These are phyloP conservation scores for Yponomeuta sedellus DNA, from an alignment of 2,888 invertebrate genomes.

Conservation along the genomic window DNA sequence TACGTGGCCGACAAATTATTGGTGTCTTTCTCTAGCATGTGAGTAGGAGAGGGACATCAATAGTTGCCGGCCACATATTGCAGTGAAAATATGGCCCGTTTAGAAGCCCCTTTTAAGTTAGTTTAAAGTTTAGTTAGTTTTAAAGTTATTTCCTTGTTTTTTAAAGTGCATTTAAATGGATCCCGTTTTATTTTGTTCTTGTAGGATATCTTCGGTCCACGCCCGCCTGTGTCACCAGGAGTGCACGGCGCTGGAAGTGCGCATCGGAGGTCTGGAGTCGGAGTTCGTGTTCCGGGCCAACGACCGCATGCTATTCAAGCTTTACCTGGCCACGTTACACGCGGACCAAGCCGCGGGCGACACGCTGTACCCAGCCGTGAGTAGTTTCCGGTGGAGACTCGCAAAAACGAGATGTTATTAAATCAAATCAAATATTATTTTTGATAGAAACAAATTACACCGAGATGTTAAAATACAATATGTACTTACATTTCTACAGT, in stretches of 20 bases:
- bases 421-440: too few species aligned
- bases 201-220: slow-evolving; percentile 77
- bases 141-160: too few species aligned
- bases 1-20: too few species aligned
- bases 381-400: slow-evolving; percentile 10
- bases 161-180: not conserved
- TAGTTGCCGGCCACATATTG: too few species aligned
- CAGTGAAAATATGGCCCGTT: too few species aligned
- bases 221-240: slow-evolving; percentile 83
- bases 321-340: slow-evolving; percentile 80
- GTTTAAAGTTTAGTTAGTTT: too few species aligned
- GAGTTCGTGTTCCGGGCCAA: slow-evolving; percentile 87
- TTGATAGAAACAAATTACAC: too few species aligned
- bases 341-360: slow-evolving; percentile 78
- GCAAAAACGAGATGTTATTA: slow-evolving; percentile 30
- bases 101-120: too few species aligned
- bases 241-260: slow-evolving; percentile 80
- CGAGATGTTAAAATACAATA: too few species aligned
- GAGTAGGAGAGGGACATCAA: too few species aligned
- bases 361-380: slow-evolving; percentile 85
- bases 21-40: too few species aligned
- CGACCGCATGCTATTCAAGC: slow-evolving; percentile 83
- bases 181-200: slow-evolving; percentile 22
- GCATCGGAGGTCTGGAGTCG: slow-evolving; percentile 81
- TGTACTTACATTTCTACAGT: too few species aligned